Evolutionary conservation across 2,888 invertebrate genomes (phyloP).

Genomic region (Sarcophaga subvicina): DNA sequence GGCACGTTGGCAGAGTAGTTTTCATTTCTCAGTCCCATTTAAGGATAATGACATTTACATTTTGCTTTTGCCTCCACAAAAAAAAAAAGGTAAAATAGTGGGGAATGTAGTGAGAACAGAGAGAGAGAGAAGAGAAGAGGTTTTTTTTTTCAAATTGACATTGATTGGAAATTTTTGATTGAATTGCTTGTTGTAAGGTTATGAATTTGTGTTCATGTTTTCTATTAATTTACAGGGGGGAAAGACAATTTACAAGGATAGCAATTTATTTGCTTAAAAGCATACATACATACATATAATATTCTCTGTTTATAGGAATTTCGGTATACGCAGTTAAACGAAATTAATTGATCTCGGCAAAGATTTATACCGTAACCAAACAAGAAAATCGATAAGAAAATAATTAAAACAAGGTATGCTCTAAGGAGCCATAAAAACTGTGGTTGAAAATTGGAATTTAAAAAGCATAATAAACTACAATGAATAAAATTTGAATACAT

Average conservation of each 20-base stretch:
- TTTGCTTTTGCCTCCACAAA: constrained; percentile 2
- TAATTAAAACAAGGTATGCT: not conserved
- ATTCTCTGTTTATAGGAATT: constrained; percentile 75
- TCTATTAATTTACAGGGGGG: constrained; percentile 19
- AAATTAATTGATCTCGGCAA: constrained; percentile 7
- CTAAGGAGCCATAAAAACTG: not conserved
- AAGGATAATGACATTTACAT: constrained; percentile 63
- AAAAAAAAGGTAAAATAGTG: constrained; percentile 22
- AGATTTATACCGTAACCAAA: not conserved
- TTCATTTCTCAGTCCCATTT: constrained; percentile 56
- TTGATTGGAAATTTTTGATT: constrained; percentile 81
- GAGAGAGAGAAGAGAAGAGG: not conserved
- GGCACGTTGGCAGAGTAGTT: not conserved
- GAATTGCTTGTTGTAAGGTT: constrained; percentile 65
- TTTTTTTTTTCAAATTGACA: constrained; percentile 76
- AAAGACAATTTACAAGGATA: constrained; percentile 47
- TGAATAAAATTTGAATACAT: too few species aligned
- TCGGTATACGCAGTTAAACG: constrained; percentile 15
- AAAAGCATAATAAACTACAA: too few species aligned
- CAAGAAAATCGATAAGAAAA: constrained; percentile 34
- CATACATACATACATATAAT: too few species aligned
- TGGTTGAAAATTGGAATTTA: too few species aligned
- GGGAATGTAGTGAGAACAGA: not conserved
- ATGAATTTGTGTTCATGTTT: constrained; percentile 42
- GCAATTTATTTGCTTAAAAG: constrained; percentile 41